Evolutionary conservation across 2,113 vertebrate species (phyloP).

Genomic region (Nyctibius bracteatus): DNA sequence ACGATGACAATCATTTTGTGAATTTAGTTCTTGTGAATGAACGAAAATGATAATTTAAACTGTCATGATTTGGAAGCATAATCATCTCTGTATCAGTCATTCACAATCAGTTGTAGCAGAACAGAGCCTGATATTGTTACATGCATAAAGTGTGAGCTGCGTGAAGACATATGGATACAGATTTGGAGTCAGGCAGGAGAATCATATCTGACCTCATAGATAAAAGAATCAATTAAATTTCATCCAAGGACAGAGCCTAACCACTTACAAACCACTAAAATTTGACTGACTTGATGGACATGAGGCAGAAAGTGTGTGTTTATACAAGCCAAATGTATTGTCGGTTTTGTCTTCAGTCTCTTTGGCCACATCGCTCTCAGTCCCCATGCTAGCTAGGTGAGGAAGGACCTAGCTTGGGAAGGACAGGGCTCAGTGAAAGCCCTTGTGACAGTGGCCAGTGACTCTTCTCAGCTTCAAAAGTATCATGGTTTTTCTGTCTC

Average conservation of each 20-base stretch:
- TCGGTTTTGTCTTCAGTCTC: not conserved
- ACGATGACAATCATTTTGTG: conserved; percentile 9
- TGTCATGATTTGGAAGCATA: conserved; percentile 22
- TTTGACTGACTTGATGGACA: not conserved
- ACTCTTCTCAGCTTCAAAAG: not conserved
- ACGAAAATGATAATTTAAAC: conserved; percentile 48
- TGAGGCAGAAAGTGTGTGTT: not conserved
- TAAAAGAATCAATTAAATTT: not conserved
- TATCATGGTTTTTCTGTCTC: not conserved
- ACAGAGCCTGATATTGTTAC: not conserved
- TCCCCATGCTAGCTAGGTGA: not conserved
- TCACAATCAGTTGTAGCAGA: not conserved
- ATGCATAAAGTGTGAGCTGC: not conserved
- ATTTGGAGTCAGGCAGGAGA: not conserved
- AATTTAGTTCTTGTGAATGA: conserved; percentile 49
- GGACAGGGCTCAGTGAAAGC: not conserved
- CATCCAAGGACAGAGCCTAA: not conserved
- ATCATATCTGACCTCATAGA: not conserved
- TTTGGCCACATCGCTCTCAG: not conserved
- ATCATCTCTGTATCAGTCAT: conserved; percentile 26
- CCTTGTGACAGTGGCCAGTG: not conserved
- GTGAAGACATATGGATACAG: not conserved
- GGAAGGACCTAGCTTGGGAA: not conserved
- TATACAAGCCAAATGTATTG: not conserved
- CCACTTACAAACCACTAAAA: not conserved